These are phyloP conservation scores for Anarhynchus alexandrinus DNA, from an alignment of 2,113 vertebrate species.

Conservation along the genomic window DNA sequence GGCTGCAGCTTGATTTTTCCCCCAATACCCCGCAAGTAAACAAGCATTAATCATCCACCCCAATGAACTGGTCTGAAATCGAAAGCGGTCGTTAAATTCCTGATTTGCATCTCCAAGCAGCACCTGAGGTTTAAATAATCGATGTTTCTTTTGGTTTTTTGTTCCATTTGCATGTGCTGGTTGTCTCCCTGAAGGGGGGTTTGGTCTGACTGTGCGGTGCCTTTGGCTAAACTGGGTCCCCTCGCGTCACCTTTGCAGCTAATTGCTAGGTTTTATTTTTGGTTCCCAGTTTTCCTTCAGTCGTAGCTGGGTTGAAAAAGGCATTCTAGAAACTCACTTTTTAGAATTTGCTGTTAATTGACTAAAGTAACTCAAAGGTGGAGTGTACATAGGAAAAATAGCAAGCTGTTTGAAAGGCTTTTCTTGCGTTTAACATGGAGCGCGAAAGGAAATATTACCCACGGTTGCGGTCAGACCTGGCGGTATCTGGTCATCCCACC, in stretches of 20 bases:
- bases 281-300: not conserved
- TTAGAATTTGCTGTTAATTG: not conserved
- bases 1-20: not conserved
- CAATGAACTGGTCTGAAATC: not conserved
- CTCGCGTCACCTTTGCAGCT: not conserved
- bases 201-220: not conserved
- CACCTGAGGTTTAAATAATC: not conserved
- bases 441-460: not conserved
- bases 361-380: not conserved
- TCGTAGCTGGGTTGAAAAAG: not conserved
- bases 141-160: not conserved
- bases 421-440: not conserved
- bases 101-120: conserved; percentile 32
- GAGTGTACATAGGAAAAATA: not conserved
- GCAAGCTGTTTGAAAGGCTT: not conserved
- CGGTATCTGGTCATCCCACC: not conserved
- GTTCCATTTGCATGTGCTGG: not conserved
- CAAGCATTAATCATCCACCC: conserved; percentile 9
- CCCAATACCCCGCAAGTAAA: not conserved
- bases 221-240: not conserved
- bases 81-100: not conserved
- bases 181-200: not conserved
- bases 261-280: not conserved
- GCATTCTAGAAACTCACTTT: not conserved
- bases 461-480: not conserved